Evolutionary conservation across 35 echinoderm and acorn worm genomes (phyloP).

Genomic region (Apostichopus parvimensis): DNA sequence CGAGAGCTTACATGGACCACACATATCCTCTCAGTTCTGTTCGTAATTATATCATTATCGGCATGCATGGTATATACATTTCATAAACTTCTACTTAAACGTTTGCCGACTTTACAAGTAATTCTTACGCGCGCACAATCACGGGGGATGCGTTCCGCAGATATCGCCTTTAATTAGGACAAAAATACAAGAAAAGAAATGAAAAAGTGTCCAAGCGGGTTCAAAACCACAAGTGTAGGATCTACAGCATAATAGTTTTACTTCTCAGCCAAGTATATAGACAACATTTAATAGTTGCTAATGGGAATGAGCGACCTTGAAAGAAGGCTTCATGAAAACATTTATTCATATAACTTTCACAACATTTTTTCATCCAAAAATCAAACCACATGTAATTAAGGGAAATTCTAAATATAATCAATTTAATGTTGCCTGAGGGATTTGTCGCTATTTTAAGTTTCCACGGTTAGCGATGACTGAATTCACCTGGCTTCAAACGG

Average conservation of each 20-base stretch:
- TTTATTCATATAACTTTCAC: neutral
- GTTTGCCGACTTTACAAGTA: too few relatives aligned
- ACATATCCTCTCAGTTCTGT: too few relatives aligned
- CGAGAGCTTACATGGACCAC: too few relatives aligned
- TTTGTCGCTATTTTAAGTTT: neutral
- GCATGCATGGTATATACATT: too few relatives aligned
- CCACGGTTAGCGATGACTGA: neutral
- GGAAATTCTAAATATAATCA: neutral
- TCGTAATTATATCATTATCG: too few relatives aligned
- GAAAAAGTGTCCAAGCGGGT: neutral
- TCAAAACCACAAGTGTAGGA: too few relatives aligned
- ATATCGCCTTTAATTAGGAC: too few relatives aligned
- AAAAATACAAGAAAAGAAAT: neutral
- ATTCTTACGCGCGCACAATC: too few relatives aligned
- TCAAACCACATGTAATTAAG: neutral
- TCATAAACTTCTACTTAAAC: too few relatives aligned
- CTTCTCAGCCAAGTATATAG: neutral
- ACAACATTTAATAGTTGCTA: neutral
- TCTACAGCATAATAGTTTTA: too few relatives aligned
- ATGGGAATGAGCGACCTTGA: too few relatives aligned
- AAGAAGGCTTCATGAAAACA: neutral
- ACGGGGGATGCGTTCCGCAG: too few relatives aligned
- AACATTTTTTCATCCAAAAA: neutral
- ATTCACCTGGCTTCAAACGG: neutral
- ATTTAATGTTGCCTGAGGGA: neutral